Evolutionary conservation across 1,140 invertebrate genomes (phyloP), one percentile per base, ranked within the genome.

Genomic region (Drosophila azteca): DNA sequence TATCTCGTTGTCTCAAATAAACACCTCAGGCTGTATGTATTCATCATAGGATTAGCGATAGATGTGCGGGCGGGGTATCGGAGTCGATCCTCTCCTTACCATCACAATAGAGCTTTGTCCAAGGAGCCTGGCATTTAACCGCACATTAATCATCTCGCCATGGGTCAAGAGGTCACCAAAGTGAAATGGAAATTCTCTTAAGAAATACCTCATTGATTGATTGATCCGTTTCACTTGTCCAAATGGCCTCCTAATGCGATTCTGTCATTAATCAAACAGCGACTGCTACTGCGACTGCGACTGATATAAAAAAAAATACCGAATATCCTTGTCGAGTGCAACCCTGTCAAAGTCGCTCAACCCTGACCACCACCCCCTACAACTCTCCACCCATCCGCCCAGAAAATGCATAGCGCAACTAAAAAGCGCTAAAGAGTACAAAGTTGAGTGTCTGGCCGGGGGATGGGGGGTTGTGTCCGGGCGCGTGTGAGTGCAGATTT

Each of bases 391-490:
- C 50, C 9, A 15, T 13, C 3, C 6, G 22, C 22, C 6, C 5
- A 1, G 44, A 43, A 58, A 60, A 76, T 82, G 79, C 79, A 76
- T 76, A 76, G 76, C 72, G 67, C 80, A 84, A 82, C 79, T 85
- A 84, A 84, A 84, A 55, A 84, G 76, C 68, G 80, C 80, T 84
- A 84, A 84, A 84, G 81, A 84, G 80, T 84, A 84, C 80, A 84
- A 84, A 84, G 76, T 85, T 61, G 77, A 43, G 31, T 61, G 61
- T 41, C 31, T 29, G 29, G 0, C 45, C 8, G 31, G 41, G 1
- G 51, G 26, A 6, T 43, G 50, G 39, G 53, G 51, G 39, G 2
- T 31, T 8, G 17, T 52, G 11, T 39, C n/a, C 8, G 13, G 45
- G 29, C 15, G 11, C 15, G 22, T 51, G 62, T 68, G 17, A 48